Conservation (phyloP, 2,888 invertebrate genomes). For the Nephrotoma guestfalica region DNA sequence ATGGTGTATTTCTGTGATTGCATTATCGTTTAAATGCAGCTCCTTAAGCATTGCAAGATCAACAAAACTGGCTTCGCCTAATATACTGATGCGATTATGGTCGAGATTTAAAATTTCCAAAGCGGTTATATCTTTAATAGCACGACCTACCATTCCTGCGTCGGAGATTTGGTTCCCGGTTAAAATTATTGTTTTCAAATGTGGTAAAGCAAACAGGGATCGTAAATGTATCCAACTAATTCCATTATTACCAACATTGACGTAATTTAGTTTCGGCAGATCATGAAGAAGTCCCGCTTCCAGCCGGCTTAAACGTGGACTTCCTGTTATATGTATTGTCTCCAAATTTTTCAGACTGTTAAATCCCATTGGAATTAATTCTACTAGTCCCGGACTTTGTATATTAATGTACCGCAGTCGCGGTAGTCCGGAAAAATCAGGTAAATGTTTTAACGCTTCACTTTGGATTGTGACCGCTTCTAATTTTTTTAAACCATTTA, state of each 20-base stretch:
- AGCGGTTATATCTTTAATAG: constrained; percentile 57
- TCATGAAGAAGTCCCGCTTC: constrained; percentile 61
- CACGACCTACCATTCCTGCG: constrained; percentile 67
- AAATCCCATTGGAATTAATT: constrained; percentile 53
- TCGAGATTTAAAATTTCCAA: constrained; percentile 55
- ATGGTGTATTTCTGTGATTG: constrained; percentile 58
- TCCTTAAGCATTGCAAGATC: constrained; percentile 56
- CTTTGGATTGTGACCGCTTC: constrained; percentile 76
- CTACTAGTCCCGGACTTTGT: constrained; percentile 49
- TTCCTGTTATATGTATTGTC: constrained; percentile 57
- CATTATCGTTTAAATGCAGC: constrained; percentile 53
- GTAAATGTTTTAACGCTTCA: constrained; percentile 57
- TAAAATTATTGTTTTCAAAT: constrained; percentile 51
- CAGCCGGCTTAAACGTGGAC: constrained; percentile 47
- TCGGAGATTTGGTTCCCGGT: constrained; percentile 59
- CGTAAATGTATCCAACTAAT: constrained; percentile 65
- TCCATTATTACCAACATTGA: constrained; percentile 65
- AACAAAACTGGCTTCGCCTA: constrained; percentile 65
- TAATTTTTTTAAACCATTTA: constrained; percentile 55
- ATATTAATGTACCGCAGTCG: constrained; percentile 60
- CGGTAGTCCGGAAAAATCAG: constrained; percentile 53
- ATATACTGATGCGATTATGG: constrained; percentile 51
- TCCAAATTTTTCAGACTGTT: constrained; percentile 56
- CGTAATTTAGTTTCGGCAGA: constrained; percentile 47
- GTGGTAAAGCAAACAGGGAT: constrained; percentile 51